These are phyloP conservation scores for Pantherophis alleghaniensis DNA, from an alignment of 2,797 vertebrate genomes.

Conservation along the genomic window DNA sequence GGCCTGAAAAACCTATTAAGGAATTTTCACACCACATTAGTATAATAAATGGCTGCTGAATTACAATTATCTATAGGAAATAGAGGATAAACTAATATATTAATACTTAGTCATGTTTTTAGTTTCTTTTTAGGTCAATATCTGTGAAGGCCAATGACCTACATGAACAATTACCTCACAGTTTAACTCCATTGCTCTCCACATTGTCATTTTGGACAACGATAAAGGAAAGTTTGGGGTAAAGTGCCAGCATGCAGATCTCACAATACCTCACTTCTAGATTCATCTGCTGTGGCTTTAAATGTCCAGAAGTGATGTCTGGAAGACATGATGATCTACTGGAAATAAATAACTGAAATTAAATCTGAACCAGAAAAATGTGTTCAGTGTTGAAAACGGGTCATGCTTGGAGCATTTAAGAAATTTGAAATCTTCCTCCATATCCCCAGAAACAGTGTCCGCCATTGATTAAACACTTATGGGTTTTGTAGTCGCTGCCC, in stretches of 20 bases:
- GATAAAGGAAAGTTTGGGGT: neutral
- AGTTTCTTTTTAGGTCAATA: neutral
- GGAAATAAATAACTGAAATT: neutral
- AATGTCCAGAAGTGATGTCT: neutral
- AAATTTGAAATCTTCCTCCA: neutral
- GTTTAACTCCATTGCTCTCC: neutral
- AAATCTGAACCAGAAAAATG: neutral
- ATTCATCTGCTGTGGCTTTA: neutral
- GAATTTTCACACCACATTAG: neutral
- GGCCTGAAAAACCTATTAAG: neutral
- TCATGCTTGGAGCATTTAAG: neutral
- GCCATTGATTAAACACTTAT: neutral
- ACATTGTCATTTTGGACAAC: neutral
- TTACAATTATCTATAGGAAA: neutral
- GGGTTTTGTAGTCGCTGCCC: neutral
- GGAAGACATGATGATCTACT: neutral
- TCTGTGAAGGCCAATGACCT: neutral
- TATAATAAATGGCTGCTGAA: neutral
- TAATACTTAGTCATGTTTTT: neutral
- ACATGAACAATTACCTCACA: neutral
- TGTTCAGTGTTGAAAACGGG: neutral
- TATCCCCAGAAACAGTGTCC: neutral
- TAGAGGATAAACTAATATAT: neutral
- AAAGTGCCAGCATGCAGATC: neutral
- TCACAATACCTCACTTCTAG: neutral